These are phyloP conservation scores for Augochlora pura DNA, from an alignment of 1,140 invertebrate genomes.

Conservation along the genomic window DNA sequence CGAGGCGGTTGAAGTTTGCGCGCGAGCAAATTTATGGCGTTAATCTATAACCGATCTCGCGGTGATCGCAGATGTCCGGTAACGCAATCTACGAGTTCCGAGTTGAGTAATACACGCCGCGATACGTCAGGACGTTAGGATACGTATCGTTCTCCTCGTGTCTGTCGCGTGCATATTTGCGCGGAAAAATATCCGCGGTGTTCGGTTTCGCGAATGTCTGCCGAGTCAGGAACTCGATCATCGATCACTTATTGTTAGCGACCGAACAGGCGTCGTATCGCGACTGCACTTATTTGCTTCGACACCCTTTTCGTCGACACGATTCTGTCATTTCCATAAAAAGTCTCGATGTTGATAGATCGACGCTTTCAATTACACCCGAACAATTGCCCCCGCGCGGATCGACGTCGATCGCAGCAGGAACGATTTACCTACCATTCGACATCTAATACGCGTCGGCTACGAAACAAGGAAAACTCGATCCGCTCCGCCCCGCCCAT, in stretches of 20 bases:
- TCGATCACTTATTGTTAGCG: conserved; percentile 60
- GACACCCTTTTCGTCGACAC: conserved; percentile 58
- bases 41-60: not conserved
- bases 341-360: conserved; percentile 39
- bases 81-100: conserved; percentile 7
- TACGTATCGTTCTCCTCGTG: conserved; percentile 21
- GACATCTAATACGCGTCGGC: not conserved
- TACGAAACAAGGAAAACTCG: not conserved
- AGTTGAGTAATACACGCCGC: conserved; percentile 29
- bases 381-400: conserved; percentile 16
- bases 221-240: conserved; percentile 57
- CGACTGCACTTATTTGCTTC: conserved; percentile 58
- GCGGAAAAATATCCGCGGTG: conserved; percentile 47
- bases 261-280: conserved; percentile 53
- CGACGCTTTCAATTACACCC: conserved; percentile 36
- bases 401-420: not conserved
- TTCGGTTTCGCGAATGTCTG: conserved; percentile 57
- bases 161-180: conserved; percentile 43
- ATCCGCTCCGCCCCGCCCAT: too few species aligned
- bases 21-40: too few species aligned
- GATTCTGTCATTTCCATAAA: conserved; percentile 61
- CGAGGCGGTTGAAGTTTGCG: too few species aligned
- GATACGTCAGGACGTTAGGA: conserved; percentile 21
- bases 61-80: not conserved
- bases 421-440: not conserved